A percentile compares a stretch with the other conserved stretches of the same genome.
Evolutionary conservation across 2,113 vertebrate genomes (phyloP).

Genomic region (Redunca redunca): DNA sequence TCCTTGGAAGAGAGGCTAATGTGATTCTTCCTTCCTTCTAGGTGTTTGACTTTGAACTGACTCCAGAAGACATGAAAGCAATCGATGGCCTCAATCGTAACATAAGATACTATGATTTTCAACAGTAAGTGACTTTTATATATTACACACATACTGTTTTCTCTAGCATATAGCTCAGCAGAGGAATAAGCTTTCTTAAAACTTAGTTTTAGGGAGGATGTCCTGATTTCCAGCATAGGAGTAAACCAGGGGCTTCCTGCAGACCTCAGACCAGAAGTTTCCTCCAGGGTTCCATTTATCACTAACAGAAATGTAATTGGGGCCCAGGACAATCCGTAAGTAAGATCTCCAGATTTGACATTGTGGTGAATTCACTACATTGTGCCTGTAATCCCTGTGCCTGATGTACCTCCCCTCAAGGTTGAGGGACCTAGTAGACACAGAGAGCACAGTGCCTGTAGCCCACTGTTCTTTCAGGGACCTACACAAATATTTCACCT

Average conservation of each 20-base stretch:
- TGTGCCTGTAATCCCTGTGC: not conserved
- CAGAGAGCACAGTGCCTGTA: not conserved
- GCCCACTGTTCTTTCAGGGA: not conserved
- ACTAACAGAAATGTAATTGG: not conserved
- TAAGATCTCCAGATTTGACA: not conserved
- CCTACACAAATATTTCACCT: not conserved
- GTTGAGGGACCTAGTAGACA: not conserved
- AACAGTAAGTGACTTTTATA: slow-evolving; percentile 14
- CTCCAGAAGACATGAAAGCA: slow-evolving; percentile 42
- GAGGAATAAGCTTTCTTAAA: not conserved
- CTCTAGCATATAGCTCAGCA: not conserved
- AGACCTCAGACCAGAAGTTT: not conserved
- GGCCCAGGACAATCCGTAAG: not conserved
- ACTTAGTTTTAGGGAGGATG: not conserved
- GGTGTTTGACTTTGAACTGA: slow-evolving; percentile 50
- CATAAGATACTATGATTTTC: not conserved
- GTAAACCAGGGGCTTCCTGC: not conserved
- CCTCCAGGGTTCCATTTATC: not conserved
- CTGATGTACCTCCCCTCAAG: not conserved
- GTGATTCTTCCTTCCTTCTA: not conserved
- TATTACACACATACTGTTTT: not conserved
- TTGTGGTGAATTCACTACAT: not conserved
- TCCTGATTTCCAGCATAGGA: not conserved
- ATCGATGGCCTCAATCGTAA: slow-evolving; percentile 46
- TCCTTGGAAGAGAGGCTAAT: not conserved